phyloP scores from a whole-genome alignment of 1,140 invertebrate genomes.

The Leptinotarsa lineolata region DNA sequence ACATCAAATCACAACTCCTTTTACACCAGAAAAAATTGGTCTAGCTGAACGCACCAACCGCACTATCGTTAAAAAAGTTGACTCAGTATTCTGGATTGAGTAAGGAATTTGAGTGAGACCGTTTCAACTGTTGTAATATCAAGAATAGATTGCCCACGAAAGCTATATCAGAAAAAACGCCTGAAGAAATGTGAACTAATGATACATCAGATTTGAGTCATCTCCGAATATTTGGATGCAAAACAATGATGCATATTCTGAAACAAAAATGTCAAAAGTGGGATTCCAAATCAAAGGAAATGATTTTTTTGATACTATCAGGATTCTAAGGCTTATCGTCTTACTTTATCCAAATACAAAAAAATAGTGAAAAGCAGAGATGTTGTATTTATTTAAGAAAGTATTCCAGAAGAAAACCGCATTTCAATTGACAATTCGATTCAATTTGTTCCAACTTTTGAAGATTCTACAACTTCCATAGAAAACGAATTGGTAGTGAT shows the following conservation, averaged over 20 bases:
- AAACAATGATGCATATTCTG: constrained; percentile 45
- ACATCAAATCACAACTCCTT: constrained; percentile 48
- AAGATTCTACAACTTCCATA: too few relatives aligned
- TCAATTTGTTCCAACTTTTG: too few relatives aligned
- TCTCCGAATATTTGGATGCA: constrained; percentile 47
- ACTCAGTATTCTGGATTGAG: constrained; percentile 50
- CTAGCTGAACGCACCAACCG: constrained; percentile 51
- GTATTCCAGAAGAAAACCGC: too few relatives aligned
- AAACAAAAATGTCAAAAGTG: constrained; percentile 42
- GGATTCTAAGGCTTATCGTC: too few relatives aligned
- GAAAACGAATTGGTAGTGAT: too few relatives aligned
- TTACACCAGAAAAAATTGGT: constrained; percentile 55
- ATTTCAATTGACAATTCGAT: too few relatives aligned
- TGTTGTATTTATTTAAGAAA: too few relatives aligned
- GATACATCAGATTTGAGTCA: constrained; percentile 43
- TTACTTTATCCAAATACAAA: too few relatives aligned
- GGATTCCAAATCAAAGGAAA: constrained; percentile 20
- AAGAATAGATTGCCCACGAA: constrained; percentile 27
- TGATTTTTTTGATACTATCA: too few relatives aligned
- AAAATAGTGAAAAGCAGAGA: too few relatives aligned
- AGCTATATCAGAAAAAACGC: constrained; percentile 17
- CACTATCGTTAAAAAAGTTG: constrained; percentile 43
- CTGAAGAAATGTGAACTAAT: constrained; percentile 32
- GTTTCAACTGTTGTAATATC: constrained; percentile 45
- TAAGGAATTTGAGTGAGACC: constrained; percentile 53